phyloP scores from a whole-genome alignment of 92 coral and sea anemone species.

The Heliopora coerulea region DNA sequence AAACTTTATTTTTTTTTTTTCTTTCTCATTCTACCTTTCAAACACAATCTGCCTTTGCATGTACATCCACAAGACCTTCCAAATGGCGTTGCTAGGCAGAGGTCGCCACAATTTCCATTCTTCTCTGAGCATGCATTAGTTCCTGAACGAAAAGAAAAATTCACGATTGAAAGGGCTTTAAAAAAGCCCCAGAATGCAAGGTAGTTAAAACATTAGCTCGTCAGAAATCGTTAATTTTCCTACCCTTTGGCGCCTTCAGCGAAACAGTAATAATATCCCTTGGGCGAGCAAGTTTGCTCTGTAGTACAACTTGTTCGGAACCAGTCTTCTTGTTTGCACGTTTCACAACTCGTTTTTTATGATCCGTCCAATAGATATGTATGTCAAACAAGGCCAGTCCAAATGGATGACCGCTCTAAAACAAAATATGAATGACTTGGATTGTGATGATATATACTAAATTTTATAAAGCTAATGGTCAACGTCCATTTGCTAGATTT shows the following conservation, averaged over 20 bases:
- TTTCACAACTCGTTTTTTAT: conserved; percentile 56
- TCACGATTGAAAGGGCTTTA: no score
- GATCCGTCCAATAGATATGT: conserved; percentile 84
- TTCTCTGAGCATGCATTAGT: conserved; percentile 69
- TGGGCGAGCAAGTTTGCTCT: conserved; percentile 47
- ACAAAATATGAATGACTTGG: conserved; percentile 50
- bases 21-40: no score
- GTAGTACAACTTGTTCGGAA: conserved; percentile 52
- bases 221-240: no score
- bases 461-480: no score
- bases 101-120: conserved; percentile 82
- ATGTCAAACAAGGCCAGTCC: conserved; percentile 70
- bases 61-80: conserved; percentile 21
- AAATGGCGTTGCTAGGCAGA: conserved; percentile 71
- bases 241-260: background rate
- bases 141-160: no score
- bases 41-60: conserved; percentile 6
- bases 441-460: conserved; percentile 30
- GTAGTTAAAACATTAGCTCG: no score
- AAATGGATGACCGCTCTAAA: conserved; percentile 48
- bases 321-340: conserved; percentile 87
- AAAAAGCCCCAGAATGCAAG: background rate
- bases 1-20: no score
- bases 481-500: no score
- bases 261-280: conserved; percentile 48